These are phyloP conservation scores for Alouatta caraya DNA, from an alignment of 2,797 vertebrate genomes.

Conservation along the genomic window DNA sequence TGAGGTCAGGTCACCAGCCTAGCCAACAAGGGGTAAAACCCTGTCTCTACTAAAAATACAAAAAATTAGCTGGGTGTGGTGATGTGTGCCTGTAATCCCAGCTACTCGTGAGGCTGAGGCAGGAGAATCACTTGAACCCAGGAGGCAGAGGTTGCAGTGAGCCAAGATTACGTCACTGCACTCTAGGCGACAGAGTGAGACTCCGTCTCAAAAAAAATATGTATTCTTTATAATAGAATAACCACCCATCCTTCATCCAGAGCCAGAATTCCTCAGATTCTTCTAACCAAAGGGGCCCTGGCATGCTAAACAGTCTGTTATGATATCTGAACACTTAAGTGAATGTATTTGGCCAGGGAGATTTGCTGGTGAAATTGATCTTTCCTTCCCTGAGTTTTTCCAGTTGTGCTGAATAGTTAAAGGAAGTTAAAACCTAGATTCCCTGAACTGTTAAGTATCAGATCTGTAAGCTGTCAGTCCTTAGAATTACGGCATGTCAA, in stretches of 20 bases:
- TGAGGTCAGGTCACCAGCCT: neutral
- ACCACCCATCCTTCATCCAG: slow-evolving; percentile 76
- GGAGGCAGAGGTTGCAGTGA: neutral
- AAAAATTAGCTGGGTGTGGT: neutral
- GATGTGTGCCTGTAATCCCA: neutral
- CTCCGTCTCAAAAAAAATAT: too few relatives aligned
- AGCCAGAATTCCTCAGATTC: slow-evolving; percentile 83
- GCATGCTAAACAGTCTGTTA: slow-evolving; percentile 71
- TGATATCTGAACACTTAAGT: slow-evolving; percentile 75
- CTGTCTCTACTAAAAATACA: neutral
- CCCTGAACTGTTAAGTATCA: slow-evolving; percentile 27
- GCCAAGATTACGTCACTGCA: neutral
- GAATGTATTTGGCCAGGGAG: slow-evolving; percentile 47
- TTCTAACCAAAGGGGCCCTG: slow-evolving; percentile 77
- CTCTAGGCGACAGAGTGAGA: neutral
- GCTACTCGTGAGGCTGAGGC: neutral
- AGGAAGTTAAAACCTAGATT: slow-evolving; percentile 57
- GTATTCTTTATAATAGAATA: slow-evolving; percentile 81
- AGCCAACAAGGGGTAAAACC: neutral
- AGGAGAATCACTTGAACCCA: neutral
- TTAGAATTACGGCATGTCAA: slow-evolving; percentile 14
- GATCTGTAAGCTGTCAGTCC: slow-evolving; percentile 29
- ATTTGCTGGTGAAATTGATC: slow-evolving; percentile 67
- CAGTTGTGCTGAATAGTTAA: slow-evolving; percentile 76
- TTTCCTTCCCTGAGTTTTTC: slow-evolving; percentile 52